Conservation (phyloP, 64 coral and sea anemone species). For the Trachythela sp. region DNA sequence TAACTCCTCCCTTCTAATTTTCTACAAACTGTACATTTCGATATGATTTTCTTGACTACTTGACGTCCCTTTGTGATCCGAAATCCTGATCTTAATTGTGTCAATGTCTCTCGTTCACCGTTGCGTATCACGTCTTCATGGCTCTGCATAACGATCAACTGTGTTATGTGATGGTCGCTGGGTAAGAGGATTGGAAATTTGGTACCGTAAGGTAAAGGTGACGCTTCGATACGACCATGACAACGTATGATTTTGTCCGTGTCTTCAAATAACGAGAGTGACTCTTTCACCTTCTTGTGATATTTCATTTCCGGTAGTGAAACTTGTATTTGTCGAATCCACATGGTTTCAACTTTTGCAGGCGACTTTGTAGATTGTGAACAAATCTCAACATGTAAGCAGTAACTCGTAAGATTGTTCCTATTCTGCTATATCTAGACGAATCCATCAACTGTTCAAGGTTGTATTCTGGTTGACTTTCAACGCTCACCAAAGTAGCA, state of each 20-base stretch:
- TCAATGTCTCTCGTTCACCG: background rate
- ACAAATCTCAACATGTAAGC: slow-evolving; percentile 42
- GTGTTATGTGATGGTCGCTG: slow-evolving; percentile 22
- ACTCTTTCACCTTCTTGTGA: slow-evolving; percentile 6
- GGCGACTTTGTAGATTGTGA: slow-evolving; percentile 7
- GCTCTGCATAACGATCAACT: slow-evolving; percentile 4
- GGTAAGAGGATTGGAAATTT: slow-evolving; percentile 37
- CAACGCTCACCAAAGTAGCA: background rate
- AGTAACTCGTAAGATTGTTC: slow-evolving; percentile 41
- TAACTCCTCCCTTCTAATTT: slow-evolving; percentile 34
- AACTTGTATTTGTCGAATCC: background rate
- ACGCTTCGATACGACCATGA: background rate
- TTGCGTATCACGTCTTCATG: slow-evolving; percentile 40
- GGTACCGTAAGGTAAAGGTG: slow-evolving; percentile 4
- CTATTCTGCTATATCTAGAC: slow-evolving; percentile 43
- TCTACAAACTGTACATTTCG: background rate
- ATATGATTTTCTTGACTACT: slow-evolving; percentile 5
- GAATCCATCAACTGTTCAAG: background rate
- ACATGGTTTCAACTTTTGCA: background rate
- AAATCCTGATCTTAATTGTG: slow-evolving; percentile 24
- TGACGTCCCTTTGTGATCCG: slow-evolving; percentile 17
- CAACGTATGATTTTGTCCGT: background rate
- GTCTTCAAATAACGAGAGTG: background rate
- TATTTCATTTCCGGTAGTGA: background rate
- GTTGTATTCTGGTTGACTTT: background rate